Evolutionary conservation across 30 jellyfish, hydroid and myxozoan species (phyloP).

Genomic region (Cassiopea andromeda): DNA sequence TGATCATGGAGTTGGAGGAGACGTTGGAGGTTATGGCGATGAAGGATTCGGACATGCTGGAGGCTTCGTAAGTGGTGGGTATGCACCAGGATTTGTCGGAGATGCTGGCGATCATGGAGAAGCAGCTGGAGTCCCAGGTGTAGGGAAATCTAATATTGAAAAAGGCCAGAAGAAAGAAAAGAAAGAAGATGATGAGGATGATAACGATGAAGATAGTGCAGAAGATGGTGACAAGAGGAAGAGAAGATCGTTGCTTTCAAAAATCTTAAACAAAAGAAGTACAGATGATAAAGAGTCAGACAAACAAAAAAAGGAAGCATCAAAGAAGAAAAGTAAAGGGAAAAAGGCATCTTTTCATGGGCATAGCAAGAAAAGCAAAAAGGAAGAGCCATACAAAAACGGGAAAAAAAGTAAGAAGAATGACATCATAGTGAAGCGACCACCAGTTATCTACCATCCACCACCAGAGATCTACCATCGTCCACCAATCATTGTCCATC

Average conservation of each 20-base stretch:
- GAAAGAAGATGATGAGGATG: conserved; percentile 31
- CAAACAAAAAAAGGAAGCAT: conserved; percentile 19
- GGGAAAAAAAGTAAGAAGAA: conserved; percentile 90
- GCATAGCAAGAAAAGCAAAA: conserved; percentile 45
- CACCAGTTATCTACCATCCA: conserved; percentile 99
- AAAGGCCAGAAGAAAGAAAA: conserved; percentile 1
- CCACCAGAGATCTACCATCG: conserved; percentile 99
- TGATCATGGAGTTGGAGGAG: conserved; percentile 23
- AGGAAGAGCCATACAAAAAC: conserved; percentile 59
- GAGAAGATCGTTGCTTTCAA: conserved; percentile 61
- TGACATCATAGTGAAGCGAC: conserved; percentile 96
- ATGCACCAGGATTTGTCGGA: conserved; percentile 39
- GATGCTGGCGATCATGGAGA: conserved; percentile 54
- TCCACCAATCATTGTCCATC: conserved; percentile 98
- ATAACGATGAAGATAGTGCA: conserved; percentile 18
- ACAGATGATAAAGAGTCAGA: conserved; percentile 23
- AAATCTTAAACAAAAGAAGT: conserved; percentile 64
- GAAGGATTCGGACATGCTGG: conserved; percentile 38
- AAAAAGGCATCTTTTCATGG: conserved; percentile 56
- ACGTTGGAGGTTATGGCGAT: conserved; percentile 16
- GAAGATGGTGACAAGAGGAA: conserved; percentile 27
- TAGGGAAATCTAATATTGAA: conserved; percentile 57
- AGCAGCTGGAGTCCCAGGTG: conserved; percentile 31
- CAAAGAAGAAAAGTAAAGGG: conserved; percentile 50
- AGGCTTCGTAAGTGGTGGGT: conserved; percentile 23